Evolutionary conservation across 2,888 invertebrate genomes (phyloP), one percentile per base, ranked within the genome.

Genomic region (Drosophila stalkeri): DNA sequence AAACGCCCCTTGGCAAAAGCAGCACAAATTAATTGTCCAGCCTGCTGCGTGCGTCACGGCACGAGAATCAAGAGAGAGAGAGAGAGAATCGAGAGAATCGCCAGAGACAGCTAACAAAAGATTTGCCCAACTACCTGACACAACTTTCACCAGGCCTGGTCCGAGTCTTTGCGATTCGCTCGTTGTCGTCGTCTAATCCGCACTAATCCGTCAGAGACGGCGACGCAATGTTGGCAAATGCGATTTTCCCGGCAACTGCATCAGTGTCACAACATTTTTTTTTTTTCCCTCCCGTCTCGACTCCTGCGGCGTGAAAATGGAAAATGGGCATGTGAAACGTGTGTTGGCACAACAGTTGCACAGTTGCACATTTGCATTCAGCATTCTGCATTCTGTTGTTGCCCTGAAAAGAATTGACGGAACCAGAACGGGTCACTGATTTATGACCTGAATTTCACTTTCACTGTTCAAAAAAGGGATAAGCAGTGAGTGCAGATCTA

Each of bases 211-310:
- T 89, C 82, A 77, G 70, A 51, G 46, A 67, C 68, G 55, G 63
- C 67, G 73, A 83, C 72, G 84, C 54, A 86, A 90, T 78, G 90
- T 86, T 90, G 85, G 69, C 86, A 74, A 90, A 82, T 77, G 85
- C 86, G 77, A 86, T 88, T 85, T 85, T 77, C 72, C 77, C 73
- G 90, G 80, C 90, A 89, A 89, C 90, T 87, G 90, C 75, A 82
- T 72, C 88, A 74, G 37, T 85, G 90, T 86, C 85, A 89, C 69
- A 89, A 88, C 64, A 85, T 72, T 75, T 83, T 27, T 27, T 27
- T 5, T 5, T 27, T 27, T 27, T 27, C 4, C 27, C 5, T 72
- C 64, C 72, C 44, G 51, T 47, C 56, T 11, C 49, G 43, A 27
- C 67, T 64, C 67, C 80, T 65, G 72, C 44, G 55, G 73, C 43